phyloP scores from a whole-genome alignment of 2,888 invertebrate species.

The Zaprionus bogoriensis region DNA sequence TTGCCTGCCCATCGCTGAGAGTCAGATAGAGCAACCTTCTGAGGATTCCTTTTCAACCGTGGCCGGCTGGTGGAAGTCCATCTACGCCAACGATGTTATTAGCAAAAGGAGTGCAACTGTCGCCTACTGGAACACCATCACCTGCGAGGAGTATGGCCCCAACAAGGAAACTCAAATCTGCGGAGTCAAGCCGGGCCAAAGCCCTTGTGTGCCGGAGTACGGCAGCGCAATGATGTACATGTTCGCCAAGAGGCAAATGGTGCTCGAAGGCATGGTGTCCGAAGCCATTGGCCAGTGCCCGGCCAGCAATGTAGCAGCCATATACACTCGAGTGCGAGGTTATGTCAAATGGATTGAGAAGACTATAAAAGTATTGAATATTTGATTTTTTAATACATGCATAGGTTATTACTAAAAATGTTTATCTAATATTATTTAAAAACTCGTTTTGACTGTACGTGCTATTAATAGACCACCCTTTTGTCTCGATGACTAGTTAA shows the following conservation, averaged over 20 bases:
- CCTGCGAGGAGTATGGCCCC: not conserved
- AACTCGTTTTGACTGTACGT: no score
- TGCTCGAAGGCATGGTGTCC: not conserved
- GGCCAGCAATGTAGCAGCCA: not conserved
- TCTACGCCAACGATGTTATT: not conserved
- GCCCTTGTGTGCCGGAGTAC: not conserved
- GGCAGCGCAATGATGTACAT: not conserved
- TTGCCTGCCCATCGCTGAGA: not conserved
- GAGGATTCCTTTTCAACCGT: not conserved
- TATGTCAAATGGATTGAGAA: not conserved
- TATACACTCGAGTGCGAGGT: not conserved
- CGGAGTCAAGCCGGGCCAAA: not conserved
- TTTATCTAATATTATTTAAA: no score
- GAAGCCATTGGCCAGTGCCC: not conserved
- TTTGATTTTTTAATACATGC: no score
- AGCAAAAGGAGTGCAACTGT: not conserved
- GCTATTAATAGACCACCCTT: no score
- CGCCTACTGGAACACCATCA: not conserved
- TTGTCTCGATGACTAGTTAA: no score
- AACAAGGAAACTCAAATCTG: not conserved
- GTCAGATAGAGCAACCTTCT: not conserved
- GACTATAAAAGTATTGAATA: not conserved
- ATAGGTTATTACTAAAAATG: no score
- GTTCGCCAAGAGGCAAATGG: not conserved
- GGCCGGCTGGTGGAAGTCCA: not conserved